Evolutionary conservation across 2,888 invertebrate genomes (phyloP).

Genomic region (Protula sp.): DNA sequence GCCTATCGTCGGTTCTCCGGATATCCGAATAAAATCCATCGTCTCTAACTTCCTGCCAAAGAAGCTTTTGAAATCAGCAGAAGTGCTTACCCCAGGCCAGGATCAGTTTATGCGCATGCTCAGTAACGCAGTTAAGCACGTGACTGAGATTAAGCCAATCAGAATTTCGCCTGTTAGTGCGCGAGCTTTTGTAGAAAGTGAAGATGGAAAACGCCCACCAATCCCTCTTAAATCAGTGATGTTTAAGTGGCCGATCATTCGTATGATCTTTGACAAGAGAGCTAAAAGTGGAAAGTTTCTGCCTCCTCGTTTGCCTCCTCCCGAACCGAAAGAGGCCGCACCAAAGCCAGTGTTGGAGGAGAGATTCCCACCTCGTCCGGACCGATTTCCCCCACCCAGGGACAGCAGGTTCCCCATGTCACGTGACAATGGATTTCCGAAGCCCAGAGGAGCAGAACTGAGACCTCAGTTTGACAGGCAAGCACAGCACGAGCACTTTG

Average conservation of each 20-base stretch:
- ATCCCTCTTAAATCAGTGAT: neutral
- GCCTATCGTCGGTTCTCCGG: no score
- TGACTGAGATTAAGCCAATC: no score
- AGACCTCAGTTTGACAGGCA: no score
- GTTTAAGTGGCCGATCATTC: neutral
- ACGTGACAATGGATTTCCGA: neutral
- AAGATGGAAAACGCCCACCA: neutral
- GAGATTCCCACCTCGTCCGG: neutral
- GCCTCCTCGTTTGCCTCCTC: no score
- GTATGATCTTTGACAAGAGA: neutral
- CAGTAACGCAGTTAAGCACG: no score
- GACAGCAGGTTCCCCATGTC: neutral
- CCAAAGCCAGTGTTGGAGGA: neutral
- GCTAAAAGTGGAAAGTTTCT: neutral
- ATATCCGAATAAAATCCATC: no score
- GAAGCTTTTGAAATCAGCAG: no score
- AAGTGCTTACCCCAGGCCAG: no score
- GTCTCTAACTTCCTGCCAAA: no score
- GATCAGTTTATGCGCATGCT: no score
- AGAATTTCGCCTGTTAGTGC: no score
- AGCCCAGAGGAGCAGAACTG: neutral
- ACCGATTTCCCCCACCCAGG: neutral
- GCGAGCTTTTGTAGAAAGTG: no score
- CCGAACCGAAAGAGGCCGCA: neutral
- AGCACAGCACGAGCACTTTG: neutral